Base-by-base conservation (phyloP, 2,888 invertebrate species). In the Drosophila melanocephala region DNA sequence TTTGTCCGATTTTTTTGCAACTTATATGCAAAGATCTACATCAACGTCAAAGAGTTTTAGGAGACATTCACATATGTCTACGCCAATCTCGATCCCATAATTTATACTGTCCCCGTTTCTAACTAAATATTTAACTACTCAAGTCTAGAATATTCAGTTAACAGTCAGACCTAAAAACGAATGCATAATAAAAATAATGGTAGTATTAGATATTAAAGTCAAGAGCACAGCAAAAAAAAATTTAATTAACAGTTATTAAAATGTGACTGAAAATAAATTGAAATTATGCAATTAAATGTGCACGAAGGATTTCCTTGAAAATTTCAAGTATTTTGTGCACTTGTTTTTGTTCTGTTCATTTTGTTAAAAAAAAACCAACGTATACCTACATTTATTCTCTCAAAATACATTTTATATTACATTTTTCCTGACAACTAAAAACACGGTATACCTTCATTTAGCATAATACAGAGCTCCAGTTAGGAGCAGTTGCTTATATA, bases 401-500 rank as follows among this genome's bases (percentile, higher is more conserved):
- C 5, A n/a, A 39, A 39, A 39, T 19, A 39, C 9, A 14, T 35
- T 35, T 35, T 35, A 14, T 35, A 9, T 39, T 39, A 19, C 7
- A n/a, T n/a, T n/a, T 39, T n/a, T n/a, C 19, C 9, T 19, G 19
- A 9, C 3, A 39, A 19, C 39, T 19, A 39, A 39, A 39, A 35
- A 0, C 7, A 19, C 19, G 0, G 3, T 39, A 3, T 2, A 16
- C 0, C 35, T 35, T 5, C 1, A 35, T 5, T 35, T 0, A 35
- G 33, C 33, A 33, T 14, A 35, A 35, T 35, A 35, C 1, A 35
- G 35, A 35, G 35, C 5, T 35, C 16, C 2, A 39, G 3, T 39
- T 39, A 3, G 37, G 37, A 6, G 37, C 37, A 37, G 37, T 16
- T 37, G 26, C 2, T 16, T 16, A 6, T 10, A 16, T n/a, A 42